These are phyloP conservation scores for Polypedilum vanderplanki DNA, from an alignment of 1,140 invertebrate species.

Conservation along the genomic window DNA sequence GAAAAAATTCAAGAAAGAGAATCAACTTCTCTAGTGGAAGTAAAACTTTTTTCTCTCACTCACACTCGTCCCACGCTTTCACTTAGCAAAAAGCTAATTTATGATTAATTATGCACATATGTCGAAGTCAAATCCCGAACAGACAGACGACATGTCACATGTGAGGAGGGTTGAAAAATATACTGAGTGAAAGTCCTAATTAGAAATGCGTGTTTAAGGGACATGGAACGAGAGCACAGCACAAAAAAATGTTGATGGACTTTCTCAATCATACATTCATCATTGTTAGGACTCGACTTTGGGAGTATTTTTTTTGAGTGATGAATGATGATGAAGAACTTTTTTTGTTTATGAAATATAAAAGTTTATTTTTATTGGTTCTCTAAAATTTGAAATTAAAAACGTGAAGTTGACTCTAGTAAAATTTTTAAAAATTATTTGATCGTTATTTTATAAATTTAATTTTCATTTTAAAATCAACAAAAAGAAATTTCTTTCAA, in stretches of 20 bases:
- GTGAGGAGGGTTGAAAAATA: not conserved
- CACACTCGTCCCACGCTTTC: not conserved
- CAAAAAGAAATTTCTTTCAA: no score
- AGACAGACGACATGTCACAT: not conserved
- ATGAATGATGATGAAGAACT: no score
- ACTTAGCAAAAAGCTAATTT: constrained; percentile 1
- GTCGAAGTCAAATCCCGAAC: constrained; percentile 15
- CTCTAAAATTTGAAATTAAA: no score
- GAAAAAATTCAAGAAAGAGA: no score
- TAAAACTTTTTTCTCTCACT: not conserved
- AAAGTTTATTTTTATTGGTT: no score
- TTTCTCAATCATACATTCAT: constrained; percentile 13
- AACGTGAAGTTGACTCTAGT: no score
- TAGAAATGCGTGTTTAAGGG: not conserved
- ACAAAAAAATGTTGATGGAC: constrained; percentile 18
- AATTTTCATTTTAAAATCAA: no score
- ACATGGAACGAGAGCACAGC: not conserved
- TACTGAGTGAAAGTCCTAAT: not conserved
- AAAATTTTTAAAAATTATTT: no score
- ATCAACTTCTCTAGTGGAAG: no score
- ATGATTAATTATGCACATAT: constrained; percentile 29
- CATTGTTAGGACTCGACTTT: not conserved
- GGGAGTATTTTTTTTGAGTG: no score
- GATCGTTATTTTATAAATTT: no score
- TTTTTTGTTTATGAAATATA: no score